Base-by-base conservation (phyloP, 2,888 invertebrate species). In the Ophion obscuratus region DNA sequence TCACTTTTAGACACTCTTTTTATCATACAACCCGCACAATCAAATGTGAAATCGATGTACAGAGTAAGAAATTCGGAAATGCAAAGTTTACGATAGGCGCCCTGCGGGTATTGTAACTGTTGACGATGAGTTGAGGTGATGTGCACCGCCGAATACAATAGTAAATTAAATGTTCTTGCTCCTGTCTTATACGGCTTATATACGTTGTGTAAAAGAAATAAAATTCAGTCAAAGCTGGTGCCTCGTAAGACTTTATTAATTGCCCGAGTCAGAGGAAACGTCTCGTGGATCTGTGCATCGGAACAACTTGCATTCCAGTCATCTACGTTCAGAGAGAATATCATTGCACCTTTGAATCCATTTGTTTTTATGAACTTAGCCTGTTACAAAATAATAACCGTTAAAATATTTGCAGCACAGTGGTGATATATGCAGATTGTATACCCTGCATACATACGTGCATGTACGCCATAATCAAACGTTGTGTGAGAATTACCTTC, bases 321-420 rank as follows among this genome's bases (percentile, higher is more conserved):
- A 92, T 98, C 98, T 2, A 96, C 95, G 92, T 98, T 98, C 36
- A 98, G 94, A 11, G 97, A 97, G 94, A 97, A 97, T 83, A 98
- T 95, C 98, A 98, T 98, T 6, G 97, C 97, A 53, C 98, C 98
- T 71, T 97, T 97, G 89, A 97, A 95, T 57, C 95, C 95, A 73
- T 96, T 95, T 9, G 95, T 94, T 90, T 95, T 95, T 1, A 97
- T 95, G 93, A 95, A 97, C 84, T 95, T 94, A 0, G 96, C 95
- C 95, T 96, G 89, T 76, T 92, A 93, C 47, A 81, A 80, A 77
- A 66, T 74, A 79, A 53, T 27, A 81, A 81, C 57, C 14, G 79
- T 57, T 7, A 20, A 47, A 59, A 3, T 0, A 77, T 20, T 17
- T 2, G 7, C 24, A 7, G 24, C 2, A 71, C 44, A 31, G 17